These are phyloP conservation scores for Falco punctatus DNA, from an alignment of 2,113 vertebrate genomes.

Conservation along the genomic window DNA sequence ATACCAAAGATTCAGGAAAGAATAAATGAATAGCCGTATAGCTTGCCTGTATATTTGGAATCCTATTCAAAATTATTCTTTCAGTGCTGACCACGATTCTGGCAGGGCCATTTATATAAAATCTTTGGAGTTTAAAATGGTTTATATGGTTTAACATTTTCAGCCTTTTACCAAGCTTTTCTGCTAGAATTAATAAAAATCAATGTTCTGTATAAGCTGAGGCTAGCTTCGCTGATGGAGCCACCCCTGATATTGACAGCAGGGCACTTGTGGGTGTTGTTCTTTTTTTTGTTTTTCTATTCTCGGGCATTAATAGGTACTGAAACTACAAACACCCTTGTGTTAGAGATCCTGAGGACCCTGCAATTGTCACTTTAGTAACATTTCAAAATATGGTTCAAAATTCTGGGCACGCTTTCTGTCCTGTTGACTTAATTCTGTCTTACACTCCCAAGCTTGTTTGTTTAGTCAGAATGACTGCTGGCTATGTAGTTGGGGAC, in stretches of 20 bases:
- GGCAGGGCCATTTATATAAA: not conserved
- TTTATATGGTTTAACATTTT: not conserved
- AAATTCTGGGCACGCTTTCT: not conserved
- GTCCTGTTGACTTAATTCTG: conserved; percentile 21
- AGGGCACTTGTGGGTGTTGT: not conserved
- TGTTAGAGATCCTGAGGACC: not conserved
- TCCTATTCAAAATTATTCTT: not conserved
- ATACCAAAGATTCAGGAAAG: not conserved
- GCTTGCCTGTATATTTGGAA: not conserved
- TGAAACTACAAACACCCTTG: not conserved
- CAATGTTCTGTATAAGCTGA: not conserved
- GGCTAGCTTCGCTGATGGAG: not conserved
- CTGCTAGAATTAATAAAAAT: conserved; percentile 2
- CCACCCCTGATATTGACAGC: not conserved
- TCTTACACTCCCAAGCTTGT: not conserved
- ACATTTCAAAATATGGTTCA: conserved; percentile 8
- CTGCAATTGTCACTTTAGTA: not conserved
- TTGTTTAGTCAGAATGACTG: conserved; percentile 37
- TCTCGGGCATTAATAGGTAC: not conserved
- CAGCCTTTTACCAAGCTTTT: not conserved
- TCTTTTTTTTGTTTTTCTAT: not conserved
- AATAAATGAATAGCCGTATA: not conserved
- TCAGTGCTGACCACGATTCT: not conserved
- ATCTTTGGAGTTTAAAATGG: not conserved
- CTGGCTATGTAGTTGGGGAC: not conserved